Percentiles rank a stretch among this genome's conserved stretches.
phyloP scores from a whole-genome alignment of 1,140 invertebrate species.

The Coelopa frigida region DNA sequence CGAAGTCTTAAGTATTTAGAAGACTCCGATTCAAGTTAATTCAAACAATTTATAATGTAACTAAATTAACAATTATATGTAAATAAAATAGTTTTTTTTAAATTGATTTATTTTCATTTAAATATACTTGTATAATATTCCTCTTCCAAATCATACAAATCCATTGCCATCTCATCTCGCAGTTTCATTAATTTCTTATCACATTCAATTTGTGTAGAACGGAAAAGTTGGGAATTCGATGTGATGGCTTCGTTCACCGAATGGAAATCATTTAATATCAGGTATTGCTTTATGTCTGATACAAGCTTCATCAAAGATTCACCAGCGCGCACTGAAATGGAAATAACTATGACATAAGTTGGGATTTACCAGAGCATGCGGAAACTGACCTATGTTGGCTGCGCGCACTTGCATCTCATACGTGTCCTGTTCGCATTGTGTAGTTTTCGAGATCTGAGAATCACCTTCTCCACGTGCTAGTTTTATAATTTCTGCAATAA shows the following conservation, averaged over 20 bases:
- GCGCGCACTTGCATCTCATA: conserved; percentile 96
- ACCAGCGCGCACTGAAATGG: conserved; percentile 69
- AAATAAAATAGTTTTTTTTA: too few relatives aligned
- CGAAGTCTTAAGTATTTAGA: too few relatives aligned
- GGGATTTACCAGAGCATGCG: background rate
- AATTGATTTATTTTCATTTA: too few relatives aligned
- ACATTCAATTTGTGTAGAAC: conserved; percentile 82
- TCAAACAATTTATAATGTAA: too few relatives aligned
- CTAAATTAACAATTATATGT: too few relatives aligned
- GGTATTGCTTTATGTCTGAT: conserved; percentile 92
- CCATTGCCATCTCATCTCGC: conserved; percentile 88
- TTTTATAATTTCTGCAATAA: conserved; percentile 78
- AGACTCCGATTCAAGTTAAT: too few relatives aligned
- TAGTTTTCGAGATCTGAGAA: conserved; percentile 76
- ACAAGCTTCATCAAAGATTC: conserved; percentile 95
- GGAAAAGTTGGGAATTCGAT: conserved; percentile 81
- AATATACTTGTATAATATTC: conserved; percentile 95
- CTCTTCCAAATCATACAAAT: conserved; percentile 93
- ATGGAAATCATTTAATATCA: conserved; percentile 94
- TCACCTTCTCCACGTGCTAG: conserved; percentile 89
- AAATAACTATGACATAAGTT: conserved; percentile 3
- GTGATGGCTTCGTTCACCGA: conserved; percentile 94
- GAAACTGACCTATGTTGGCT: conserved; percentile 74
- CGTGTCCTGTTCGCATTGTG: conserved; percentile 88
- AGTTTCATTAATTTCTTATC: conserved; percentile 89